Conservation (phyloP, 2,888 invertebrate species). For the Apamea sordens region DNA sequence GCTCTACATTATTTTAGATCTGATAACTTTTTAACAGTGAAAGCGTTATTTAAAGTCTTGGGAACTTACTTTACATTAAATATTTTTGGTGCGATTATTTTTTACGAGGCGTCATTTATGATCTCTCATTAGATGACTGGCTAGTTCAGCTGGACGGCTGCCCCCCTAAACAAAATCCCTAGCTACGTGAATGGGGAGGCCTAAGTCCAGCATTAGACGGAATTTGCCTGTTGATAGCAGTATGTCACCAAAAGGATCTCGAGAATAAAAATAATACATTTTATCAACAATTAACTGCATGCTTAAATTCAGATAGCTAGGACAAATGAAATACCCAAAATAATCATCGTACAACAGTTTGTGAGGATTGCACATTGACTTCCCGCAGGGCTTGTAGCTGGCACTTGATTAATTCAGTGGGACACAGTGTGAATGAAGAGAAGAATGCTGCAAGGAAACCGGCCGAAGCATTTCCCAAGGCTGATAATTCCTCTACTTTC, state of each 20-base stretch:
- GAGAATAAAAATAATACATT: background rate
- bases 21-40: no score
- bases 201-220: no score
- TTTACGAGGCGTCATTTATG: no score
- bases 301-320: constrained; percentile 36
- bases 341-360: constrained; percentile 86
- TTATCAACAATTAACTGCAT: background rate
- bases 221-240: background rate
- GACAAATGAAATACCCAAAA: constrained; percentile 79
- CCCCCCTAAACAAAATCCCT: no score
- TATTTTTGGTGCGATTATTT: no score
- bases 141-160: no score
- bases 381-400: constrained; percentile 98
- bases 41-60: no score
- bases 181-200: no score
- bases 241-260: background rate
- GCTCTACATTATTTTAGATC: no score
- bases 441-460: constrained; percentile 99
- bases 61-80: no score
- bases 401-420: constrained; percentile 99
- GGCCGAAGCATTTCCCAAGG: constrained; percentile 95
- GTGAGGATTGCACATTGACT: constrained; percentile 87
- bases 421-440: constrained; percentile 98
- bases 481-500: constrained; percentile 92
- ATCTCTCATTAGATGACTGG: no score